Conservation (phyloP, 2,888 invertebrate species). For the Cyaniris semiargus region DNA sequence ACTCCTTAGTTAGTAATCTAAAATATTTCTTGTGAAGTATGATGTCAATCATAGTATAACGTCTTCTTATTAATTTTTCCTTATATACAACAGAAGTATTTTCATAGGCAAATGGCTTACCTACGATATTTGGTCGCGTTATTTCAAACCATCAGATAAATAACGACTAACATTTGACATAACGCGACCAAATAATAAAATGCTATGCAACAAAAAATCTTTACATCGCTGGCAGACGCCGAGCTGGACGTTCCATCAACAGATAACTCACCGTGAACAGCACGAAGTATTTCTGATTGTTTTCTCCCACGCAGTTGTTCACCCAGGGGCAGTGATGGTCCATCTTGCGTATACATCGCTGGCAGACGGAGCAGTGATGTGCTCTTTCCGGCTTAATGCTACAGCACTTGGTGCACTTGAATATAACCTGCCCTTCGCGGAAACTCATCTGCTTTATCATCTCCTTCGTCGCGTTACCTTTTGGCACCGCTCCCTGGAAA, state of each 20-base stretch:
- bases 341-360: conserved; percentile 86
- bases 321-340: conserved; percentile 93
- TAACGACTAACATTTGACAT: no score
- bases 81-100: no score
- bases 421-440: conserved; percentile 94
- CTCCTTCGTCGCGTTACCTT: conserved; percentile 97
- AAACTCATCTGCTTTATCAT: conserved; percentile 96
- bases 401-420: conserved; percentile 97
- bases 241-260: neutral
- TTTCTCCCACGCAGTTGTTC: conserved; percentile 99
- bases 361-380: conserved; percentile 97
- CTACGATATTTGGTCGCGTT: no score
- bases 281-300: conserved; percentile 99
- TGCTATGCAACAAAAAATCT: no score
- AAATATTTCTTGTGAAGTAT: no score
- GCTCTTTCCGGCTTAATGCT: conserved; percentile 97
- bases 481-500: conserved; percentile 93
- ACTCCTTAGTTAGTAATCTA: no score
- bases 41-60: no score
- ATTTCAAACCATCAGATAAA: no score
- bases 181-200: no score
- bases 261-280: conserved; percentile 92
- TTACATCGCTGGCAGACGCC: neutral
- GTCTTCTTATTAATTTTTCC: no score
- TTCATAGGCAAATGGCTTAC: no score